Conservation (phyloP, 2,113 vertebrate species). For the Pagrus major region DNA sequence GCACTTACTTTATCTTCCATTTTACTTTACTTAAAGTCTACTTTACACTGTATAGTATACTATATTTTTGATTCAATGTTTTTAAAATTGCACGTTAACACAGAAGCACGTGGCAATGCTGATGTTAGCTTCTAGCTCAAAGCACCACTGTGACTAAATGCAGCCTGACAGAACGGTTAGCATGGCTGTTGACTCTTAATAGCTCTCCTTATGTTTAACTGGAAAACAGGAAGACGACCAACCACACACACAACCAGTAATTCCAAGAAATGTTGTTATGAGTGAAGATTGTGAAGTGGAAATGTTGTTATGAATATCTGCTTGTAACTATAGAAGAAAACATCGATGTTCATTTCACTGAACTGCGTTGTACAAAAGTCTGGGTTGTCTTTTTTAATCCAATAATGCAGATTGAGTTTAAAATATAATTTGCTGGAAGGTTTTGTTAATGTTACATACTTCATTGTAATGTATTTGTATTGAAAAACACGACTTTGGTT, state of each 20-base stretch:
- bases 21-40: too few species aligned
- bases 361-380: not conserved
- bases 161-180: not conserved
- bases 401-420: not conserved
- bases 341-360: too few species aligned
- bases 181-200: not conserved
- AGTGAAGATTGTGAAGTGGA: too few species aligned
- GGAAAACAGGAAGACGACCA: not conserved
- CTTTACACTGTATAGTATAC: too few species aligned
- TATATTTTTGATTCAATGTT: too few species aligned
- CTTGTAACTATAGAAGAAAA: too few species aligned
- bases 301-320: not conserved
- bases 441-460: not conserved
- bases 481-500: not conserved
- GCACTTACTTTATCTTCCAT: not conserved
- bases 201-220: not conserved
- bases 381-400: not conserved
- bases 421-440: not conserved
- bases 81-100: not conserved
- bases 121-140: not conserved
- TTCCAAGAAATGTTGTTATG: not conserved
- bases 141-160: too few species aligned
- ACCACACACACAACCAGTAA: not conserved
- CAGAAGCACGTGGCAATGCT: not conserved
- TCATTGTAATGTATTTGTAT: too few species aligned